Evolutionary conservation across 2,797 vertebrate species (phyloP), one percentile per base, ranked within the genome.

Genomic region (Remorina albescens): DNA sequence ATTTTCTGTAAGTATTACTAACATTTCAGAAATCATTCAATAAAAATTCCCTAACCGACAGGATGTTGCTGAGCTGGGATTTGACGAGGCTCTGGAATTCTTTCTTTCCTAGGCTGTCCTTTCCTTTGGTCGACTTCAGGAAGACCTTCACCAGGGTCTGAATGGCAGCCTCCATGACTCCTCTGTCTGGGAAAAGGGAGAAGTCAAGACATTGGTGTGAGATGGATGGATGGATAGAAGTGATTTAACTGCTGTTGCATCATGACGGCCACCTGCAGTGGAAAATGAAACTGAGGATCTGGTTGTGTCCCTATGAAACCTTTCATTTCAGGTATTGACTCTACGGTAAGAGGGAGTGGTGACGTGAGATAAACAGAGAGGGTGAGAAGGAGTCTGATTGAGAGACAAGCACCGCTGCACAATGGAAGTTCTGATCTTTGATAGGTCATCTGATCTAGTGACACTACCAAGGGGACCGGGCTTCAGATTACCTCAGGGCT

Each of bases 381-480:
- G 78, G 86, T 71, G 85, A 91, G 89, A 84, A 81, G 54, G 78
- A 89, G 89, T 89, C 89, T 87, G 88, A 89, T 69, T 81, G 81
- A 87, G 88, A 88, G 86, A 90, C 81, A 76, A 86, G 82, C 84
- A 41, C 80, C 57, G 79, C 82, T 80, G 85, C 89, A 92, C 92
- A 94, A 92, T 91, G 92, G 89, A 90, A 81, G 87, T 84, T 86
- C 87, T 93, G 93, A 95, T 94, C 94, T 95, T 91, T 93, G 94
- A 95, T 94, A 94, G 93, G 94, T 93, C 92, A 95, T 88, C 89
- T 87, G 94, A 95, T 95, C 93, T 88, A 42, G 84, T 79, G 82
- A 87, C 86, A 85, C 85, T 75, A 82, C 82, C 30, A 37, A 79
- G 57, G 76, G 83, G 78, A 83, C 81, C 28, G 58, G 55, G 92